phyloP scores from a whole-genome alignment of 2,888 invertebrate genomes.

The Gryllus longicercus region DNA sequence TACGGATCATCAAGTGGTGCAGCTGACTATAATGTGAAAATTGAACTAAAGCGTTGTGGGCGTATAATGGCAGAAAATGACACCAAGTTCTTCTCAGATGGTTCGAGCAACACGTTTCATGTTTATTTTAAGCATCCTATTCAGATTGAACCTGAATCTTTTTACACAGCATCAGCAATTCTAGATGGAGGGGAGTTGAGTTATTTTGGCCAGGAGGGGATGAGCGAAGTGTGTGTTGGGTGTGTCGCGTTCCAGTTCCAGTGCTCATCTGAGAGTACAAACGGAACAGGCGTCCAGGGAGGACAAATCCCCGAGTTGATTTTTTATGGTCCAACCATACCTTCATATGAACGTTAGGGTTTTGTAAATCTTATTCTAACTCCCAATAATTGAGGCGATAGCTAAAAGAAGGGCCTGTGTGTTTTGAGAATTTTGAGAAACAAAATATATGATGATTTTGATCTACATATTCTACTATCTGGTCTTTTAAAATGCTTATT shows the following conservation, averaged over 20 bases:
- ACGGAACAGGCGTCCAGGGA: slow-evolving; percentile 95
- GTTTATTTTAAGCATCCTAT: slow-evolving; percentile 75
- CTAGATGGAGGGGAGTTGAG: slow-evolving; percentile 90
- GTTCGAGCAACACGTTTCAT: slow-evolving; percentile 93
- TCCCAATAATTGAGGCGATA: too few relatives aligned
- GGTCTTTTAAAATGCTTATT: too few relatives aligned
- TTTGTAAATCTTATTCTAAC: too few relatives aligned
- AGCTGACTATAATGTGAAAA: slow-evolving; percentile 90
- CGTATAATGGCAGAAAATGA: slow-evolving; percentile 85
- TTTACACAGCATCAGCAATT: slow-evolving; percentile 93
- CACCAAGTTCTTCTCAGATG: slow-evolving; percentile 93
- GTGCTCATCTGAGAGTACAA: slow-evolving; percentile 94
- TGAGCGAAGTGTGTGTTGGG: slow-evolving; percentile 89
- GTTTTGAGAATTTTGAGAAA: too few relatives aligned
- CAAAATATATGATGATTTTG: too few relatives aligned
- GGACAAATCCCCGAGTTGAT: slow-evolving; percentile 96
- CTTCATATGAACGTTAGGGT: slow-evolving; percentile 44
- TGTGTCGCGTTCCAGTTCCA: slow-evolving; percentile 96
- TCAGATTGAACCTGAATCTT: slow-evolving; percentile 80
- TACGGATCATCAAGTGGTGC: slow-evolving; percentile 96
- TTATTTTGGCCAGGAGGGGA: slow-evolving; percentile 95
- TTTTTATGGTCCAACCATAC: slow-evolving; percentile 85
- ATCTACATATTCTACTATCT: too few relatives aligned
- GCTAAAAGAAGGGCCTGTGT: too few relatives aligned
- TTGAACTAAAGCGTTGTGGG: slow-evolving; percentile 87